Percentiles rank a stretch among this genome's conserved stretches.
Conservation (phyloP, 1,140 invertebrate species). For the Laupala kohalensis region DNA sequence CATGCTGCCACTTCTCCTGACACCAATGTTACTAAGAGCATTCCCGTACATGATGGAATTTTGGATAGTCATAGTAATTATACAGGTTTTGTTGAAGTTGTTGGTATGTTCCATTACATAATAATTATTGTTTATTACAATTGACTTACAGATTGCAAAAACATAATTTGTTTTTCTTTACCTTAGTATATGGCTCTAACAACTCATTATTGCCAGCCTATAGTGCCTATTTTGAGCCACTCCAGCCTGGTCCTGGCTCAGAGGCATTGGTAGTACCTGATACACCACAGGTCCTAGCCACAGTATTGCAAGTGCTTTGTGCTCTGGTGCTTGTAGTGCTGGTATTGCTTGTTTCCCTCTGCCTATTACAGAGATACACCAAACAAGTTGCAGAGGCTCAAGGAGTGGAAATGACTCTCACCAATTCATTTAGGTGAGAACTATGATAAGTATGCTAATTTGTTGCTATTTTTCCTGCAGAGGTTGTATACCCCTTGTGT, state of each 20-base stretch:
- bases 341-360: constrained; percentile 48
- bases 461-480: too few relatives aligned
- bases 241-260: constrained; percentile 27
- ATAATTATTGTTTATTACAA: background rate
- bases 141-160: background rate
- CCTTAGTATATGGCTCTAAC: constrained; percentile 19
- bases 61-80: constrained; percentile 65
- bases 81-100: constrained; percentile 62
- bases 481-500: too few relatives aligned
- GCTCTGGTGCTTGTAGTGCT: constrained; percentile 50
- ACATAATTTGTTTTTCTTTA: background rate
- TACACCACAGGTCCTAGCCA: constrained; percentile 17
- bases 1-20: background rate
- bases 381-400: constrained; percentile 54
- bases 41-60: constrained; percentile 43
- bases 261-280: constrained; percentile 24
- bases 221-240: constrained; percentile 41
- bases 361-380: constrained; percentile 55
- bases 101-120: constrained; percentile 39
- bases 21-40: background rate
- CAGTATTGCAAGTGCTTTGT: constrained; percentile 36
- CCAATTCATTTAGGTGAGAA: constrained; percentile 49
- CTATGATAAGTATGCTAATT: too few relatives aligned
- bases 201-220: constrained; percentile 32
- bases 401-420: constrained; percentile 60